phyloP scores from a whole-genome alignment of 2,113 vertebrate species.

The Menidia beryllina region DNA sequence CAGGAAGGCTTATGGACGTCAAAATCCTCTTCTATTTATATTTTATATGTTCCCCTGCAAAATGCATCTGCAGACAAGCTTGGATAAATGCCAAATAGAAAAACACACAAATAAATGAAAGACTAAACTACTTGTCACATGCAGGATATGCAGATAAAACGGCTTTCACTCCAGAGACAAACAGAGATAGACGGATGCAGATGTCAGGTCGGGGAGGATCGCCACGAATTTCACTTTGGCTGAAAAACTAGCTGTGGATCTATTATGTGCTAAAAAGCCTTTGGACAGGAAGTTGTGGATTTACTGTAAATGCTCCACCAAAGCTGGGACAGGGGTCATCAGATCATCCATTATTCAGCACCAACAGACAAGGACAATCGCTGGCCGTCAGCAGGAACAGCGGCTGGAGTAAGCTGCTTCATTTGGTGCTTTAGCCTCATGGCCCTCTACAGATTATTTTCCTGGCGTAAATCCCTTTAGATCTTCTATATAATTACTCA shows the following conservation, averaged over 20 bases:
- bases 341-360: conserved; percentile 76
- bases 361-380: conserved; percentile 60
- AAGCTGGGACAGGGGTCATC: conserved; percentile 32
- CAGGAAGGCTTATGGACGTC: conserved; percentile 3
- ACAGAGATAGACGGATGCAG: neutral
- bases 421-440: neutral
- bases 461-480: too few relatives aligned
- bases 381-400: conserved; percentile 42
- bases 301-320: conserved; percentile 35
- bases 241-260: conserved; percentile 24
- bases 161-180: too few relatives aligned
- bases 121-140: neutral
- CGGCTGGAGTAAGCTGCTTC: neutral
- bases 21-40: neutral
- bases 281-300: conserved; percentile 56
- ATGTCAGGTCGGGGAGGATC: conserved; percentile 1
- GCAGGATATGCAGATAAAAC: neutral
- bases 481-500: neutral
- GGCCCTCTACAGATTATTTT: neutral
- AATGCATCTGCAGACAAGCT: neutral
- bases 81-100: neutral
- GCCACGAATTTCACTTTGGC: neutral
- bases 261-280: conserved; percentile 18
- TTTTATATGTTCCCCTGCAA: neutral
- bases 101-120: neutral